These are phyloP conservation scores for Sinohyriopsis cumingii DNA, from an alignment of 2,888 invertebrate species.

Conservation along the genomic window DNA sequence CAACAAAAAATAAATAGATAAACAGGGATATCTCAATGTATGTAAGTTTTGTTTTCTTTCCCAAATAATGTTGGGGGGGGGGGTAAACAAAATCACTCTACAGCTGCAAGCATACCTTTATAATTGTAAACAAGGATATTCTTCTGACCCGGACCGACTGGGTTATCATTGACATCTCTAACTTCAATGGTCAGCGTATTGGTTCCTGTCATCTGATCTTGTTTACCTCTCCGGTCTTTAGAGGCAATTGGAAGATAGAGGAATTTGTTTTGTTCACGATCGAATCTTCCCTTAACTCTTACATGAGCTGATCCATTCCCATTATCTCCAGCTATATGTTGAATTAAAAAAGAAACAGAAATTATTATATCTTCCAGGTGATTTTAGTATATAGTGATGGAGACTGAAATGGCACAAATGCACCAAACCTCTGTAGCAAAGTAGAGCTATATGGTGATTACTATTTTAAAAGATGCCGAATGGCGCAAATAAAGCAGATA, in stretches of 20 bases:
- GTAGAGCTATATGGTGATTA: no score
- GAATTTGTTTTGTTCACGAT: slow-evolving; percentile 95
- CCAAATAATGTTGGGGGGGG: no score
- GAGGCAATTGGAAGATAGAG: slow-evolving; percentile 97
- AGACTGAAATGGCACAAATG: neutral
- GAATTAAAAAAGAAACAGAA: no score
- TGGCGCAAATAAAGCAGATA: no score
- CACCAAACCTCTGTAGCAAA: neutral
- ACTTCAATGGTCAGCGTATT: slow-evolving; percentile 96
- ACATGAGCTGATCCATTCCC: slow-evolving; percentile 93
- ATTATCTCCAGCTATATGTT: slow-evolving; percentile 40
- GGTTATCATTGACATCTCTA: slow-evolving; percentile 97
- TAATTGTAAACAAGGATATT: slow-evolving; percentile 98
- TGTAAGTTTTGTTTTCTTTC: no score
- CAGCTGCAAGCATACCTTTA: slow-evolving; percentile 78
- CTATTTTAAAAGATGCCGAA: no score
- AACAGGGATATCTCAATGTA: no score
- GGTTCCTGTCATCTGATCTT: slow-evolving; percentile 89
- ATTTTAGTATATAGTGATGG: no score
- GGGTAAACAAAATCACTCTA: no score
- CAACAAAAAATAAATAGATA: no score
- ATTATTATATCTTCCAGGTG: no score
- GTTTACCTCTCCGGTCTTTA: slow-evolving; percentile 93
- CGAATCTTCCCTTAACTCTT: slow-evolving; percentile 92
- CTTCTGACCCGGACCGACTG: slow-evolving; percentile 97